Evolutionary conservation across 2,888 invertebrate species (phyloP), one percentile per base, ranked within the genome.

Genomic region (Trileptium ribeirensis): DNA sequence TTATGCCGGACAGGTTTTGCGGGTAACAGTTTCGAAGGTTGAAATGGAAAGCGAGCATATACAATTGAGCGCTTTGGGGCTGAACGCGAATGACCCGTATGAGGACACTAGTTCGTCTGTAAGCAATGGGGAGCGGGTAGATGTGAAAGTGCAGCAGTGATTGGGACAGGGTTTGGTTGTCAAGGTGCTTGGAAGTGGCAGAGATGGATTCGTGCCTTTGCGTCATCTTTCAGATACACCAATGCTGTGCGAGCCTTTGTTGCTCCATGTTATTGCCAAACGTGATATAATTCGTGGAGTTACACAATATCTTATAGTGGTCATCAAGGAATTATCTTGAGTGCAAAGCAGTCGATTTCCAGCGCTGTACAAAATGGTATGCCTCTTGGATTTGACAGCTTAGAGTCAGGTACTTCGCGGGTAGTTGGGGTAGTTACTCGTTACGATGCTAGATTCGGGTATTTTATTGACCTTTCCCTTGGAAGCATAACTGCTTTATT

Each of bases 401-500:
- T n/a, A n/a, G n/a, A 67, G 70, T 51, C 40, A 79, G 31, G 40
- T 3, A n/a, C 1, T 31, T 15, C n/a, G 15, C 40, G 37, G 2
- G 70, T 79, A 2, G 74, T 33, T 2, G 79, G 67, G 34, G 79
- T 79, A 31, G 31, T 79, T 2, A 8, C 79, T 1, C n/a, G 37
- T 2, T 67, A 31, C 8, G n/a, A 79, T 36, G 1, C n/a, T 8
- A 36, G 24, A 8, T 79, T 79, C n/a, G 80, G 80, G 3, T 80
- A 80, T 51, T 80, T 80, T 34, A 39, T 80, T 39, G 29, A 78
- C 3, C 33, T 80, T 31, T 38, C n/a, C n/a, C n/a, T 70, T 31
- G 74, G 36, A 24, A 67, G 37, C 8, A 37, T 80, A 29, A 79
- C 37, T 74, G 80, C 38, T 24, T 40, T 79, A 19, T 24, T 36